Conservation (phyloP, 2,797 vertebrate genomes). For the Nannoperca obscura region DNA sequence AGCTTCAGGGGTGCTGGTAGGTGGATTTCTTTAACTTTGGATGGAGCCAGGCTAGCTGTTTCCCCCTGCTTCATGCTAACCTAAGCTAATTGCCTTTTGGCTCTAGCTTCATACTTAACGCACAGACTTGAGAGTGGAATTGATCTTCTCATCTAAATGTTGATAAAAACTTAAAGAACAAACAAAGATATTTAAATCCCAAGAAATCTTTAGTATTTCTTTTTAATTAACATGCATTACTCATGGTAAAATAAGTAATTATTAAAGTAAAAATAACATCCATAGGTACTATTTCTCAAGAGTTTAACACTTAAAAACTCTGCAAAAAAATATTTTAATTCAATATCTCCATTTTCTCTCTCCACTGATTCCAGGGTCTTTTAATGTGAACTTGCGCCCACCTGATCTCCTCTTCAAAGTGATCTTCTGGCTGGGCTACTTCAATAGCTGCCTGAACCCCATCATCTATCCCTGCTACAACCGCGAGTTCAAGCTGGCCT, state of each 20-base stretch:
- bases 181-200: too few relatives aligned
- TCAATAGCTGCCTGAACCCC: slow-evolving; percentile 98
- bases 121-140: too few relatives aligned
- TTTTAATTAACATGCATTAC: background rate
- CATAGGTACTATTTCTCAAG: background rate
- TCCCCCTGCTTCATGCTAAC: background rate
- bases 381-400: slow-evolving; percentile 91
- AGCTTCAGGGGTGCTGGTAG: too few relatives aligned
- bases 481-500: slow-evolving; percentile 97
- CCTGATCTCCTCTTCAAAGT: slow-evolving; percentile 94
- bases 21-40: too few relatives aligned
- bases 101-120: too few relatives aligned
- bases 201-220: background rate
- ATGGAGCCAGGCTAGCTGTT: too few relatives aligned
- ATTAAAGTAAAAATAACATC: background rate
- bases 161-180: too few relatives aligned
- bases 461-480: slow-evolving; percentile 99
- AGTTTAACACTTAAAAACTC: background rate
- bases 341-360: background rate
- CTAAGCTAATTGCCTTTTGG: background rate
- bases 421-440: slow-evolving; percentile 98
- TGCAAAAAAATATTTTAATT: too few relatives aligned
- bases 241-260: background rate
- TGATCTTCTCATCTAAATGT: background rate
- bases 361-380: slow-evolving; percentile 85